Percentiles rank a stretch among this genome's conserved stretches.
Evolutionary conservation across 2,888 invertebrate species (phyloP).

Genomic region (Zygaena filipendulae): DNA sequence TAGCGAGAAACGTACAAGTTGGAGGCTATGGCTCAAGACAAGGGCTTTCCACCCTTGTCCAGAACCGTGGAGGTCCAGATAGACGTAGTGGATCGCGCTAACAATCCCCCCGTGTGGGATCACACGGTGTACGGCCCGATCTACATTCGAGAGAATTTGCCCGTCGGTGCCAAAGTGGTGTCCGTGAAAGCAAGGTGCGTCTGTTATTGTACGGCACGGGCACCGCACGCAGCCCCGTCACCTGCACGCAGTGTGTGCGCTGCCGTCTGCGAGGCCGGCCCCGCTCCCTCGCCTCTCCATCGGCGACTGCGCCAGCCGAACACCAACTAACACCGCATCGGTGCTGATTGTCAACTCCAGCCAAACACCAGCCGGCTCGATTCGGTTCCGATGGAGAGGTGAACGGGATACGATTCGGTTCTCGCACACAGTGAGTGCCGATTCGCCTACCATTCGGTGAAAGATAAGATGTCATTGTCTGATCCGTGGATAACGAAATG

Average conservation of each 20-base stretch:
- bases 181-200: conserved; percentile 99
- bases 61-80: conserved; percentile 98
- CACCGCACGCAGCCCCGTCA: conserved; percentile 72
- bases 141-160: conserved; percentile 97
- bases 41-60: conserved; percentile 94
- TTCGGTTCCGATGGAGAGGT: conserved; percentile 12
- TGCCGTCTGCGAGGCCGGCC: conserved; percentile 9
- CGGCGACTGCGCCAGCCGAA: no score
- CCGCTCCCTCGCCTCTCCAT: conserved; percentile 7
- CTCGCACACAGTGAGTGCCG: no score
- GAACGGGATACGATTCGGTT: no score
- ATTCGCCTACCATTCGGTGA: conserved; percentile 61
- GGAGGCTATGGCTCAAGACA: conserved; percentile 98
- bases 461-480: conserved; percentile 35
- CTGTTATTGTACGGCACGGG: conserved; percentile 64
- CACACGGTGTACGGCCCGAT: conserved; percentile 96
- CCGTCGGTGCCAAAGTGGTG: conserved; percentile 97
- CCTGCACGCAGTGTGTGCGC: conserved; percentile 52
- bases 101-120: conserved; percentile 98
- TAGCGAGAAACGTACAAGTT: conserved; percentile 98
- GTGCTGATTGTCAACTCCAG: no score
- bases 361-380: no score
- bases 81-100: conserved; percentile 97
- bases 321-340: conserved; percentile 11
- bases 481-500: conserved; percentile 37